These are phyloP conservation scores for Pelagia noctiluca DNA, from an alignment of 30 jellyfish, hydroid and myxozoan species.

Conservation along the genomic window DNA sequence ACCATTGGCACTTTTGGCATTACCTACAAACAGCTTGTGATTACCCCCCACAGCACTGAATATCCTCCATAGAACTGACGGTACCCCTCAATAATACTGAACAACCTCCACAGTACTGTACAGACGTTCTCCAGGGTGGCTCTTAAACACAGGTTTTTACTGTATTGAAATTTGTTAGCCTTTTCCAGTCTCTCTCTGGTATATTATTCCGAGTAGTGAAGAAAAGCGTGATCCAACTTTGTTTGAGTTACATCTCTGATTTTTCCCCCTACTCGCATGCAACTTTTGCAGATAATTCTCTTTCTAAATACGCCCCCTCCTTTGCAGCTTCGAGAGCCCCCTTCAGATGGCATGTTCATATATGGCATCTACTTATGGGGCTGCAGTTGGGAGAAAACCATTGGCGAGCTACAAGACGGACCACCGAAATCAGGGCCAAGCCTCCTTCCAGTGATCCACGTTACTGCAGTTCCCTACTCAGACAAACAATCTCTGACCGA, in stretches of 20 bases:
- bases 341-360: conserved; percentile 84
- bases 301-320: no score
- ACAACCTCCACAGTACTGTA: no score
- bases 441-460: conserved; percentile 83
- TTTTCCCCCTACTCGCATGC: neutral
- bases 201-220: neutral
- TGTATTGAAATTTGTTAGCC: no score
- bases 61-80: no score
- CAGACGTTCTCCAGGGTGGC: no score
- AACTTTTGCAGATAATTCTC: no score
- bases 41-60: no score
- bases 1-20: no score
- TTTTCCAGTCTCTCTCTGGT: neutral
- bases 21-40: no score
- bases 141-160: no score
- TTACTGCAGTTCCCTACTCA: conserved; percentile 70
- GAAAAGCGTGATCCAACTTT: neutral
- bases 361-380: conserved; percentile 85
- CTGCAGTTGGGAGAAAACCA: conserved; percentile 86
- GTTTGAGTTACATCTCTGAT: neutral
- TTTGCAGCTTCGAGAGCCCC: conserved; percentile 86
- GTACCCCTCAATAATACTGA: no score
- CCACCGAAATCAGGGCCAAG: conserved; percentile 82
- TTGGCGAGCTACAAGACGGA: conserved; percentile 73
- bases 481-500: conserved; percentile 62